Base-by-base conservation (phyloP, 1,140 invertebrate genomes). In the Spodoptera frugiperda region DNA sequence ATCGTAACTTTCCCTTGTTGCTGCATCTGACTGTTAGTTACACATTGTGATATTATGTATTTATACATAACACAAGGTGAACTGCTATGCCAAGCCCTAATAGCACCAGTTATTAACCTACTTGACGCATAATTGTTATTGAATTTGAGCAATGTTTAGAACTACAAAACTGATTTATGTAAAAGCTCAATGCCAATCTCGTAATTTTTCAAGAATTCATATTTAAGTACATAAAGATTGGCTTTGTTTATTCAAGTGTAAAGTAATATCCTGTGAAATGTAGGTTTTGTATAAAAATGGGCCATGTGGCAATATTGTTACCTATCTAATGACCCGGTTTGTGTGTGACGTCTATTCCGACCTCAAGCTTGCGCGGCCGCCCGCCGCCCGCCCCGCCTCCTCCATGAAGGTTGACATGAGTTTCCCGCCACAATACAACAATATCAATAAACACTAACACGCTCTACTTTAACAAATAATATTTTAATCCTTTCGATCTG, bases 301-400 rank as follows among this genome's bases (percentile, higher is more conserved):
- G 63, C 44, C 63, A 68, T 61, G 25, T 76, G 67, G 71, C 71
- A 73, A 59, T 17, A 39, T 53, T 15, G 77, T 70, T 78, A 78
- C 39, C 59, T 70, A 71, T 80, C 68, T 77, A 80, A 79, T 85
- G 82, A 83, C 81, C 79, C 78, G 82, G 75, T 80, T 82, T 76
- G 76, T 65, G 51, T 70, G 73, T 86, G 84, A 82, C 82, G 83
- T 84, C 61, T 78, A 73, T 65, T 44, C 21, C 76, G 83, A 79
- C 83, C 83, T 84, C 79, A 73, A 44, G 55, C 71, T 51, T n/a
- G 71, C 57, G 39, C 48, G 25, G 9, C 57, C 15, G 76, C 72
- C 44, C 71, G 53, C 33, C 39, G 53, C 68, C 61, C 39, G 33
- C 68, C 33, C 39, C 55, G 46, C 54, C 55, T 72, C 53, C 44